Evolutionary conservation across 2,113 vertebrate species (phyloP).

Genomic region (Scolopax mira): DNA sequence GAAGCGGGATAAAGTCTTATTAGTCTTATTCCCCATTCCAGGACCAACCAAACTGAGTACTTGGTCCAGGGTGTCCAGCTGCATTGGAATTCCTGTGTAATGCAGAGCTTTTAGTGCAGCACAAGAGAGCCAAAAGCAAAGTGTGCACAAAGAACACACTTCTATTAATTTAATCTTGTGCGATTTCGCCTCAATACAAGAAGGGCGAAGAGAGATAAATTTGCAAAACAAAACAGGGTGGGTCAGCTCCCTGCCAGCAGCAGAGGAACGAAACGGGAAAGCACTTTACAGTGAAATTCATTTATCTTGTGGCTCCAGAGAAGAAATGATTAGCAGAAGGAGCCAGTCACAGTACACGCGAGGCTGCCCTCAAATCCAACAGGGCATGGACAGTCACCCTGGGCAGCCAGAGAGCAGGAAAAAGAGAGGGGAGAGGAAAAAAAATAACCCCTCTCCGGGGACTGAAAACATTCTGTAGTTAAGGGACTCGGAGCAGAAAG

Average conservation of each 20-base stretch:
- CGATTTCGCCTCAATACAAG: neutral
- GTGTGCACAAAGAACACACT: neutral
- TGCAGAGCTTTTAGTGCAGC: neutral
- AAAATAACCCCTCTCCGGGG: neutral
- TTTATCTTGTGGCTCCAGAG: slow-evolving; percentile 36
- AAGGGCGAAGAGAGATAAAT: neutral
- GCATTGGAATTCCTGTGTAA: neutral
- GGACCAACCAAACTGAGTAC: neutral
- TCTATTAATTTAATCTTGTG: neutral
- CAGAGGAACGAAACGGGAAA: neutral
- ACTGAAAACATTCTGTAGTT: neutral
- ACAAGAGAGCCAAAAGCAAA: neutral
- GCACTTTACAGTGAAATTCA: slow-evolving; percentile 31
- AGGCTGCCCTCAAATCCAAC: slow-evolving; percentile 34
- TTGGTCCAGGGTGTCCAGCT: neutral
- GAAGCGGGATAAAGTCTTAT: neutral
- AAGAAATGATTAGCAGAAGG: slow-evolving; percentile 55
- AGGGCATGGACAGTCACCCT: no score
- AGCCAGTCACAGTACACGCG: neutral
- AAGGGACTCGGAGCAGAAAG: neutral
- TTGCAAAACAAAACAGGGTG: slow-evolving; percentile 10
- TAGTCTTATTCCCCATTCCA: neutral
- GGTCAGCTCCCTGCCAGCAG: slow-evolving; percentile 7
- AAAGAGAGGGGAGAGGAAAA: neutral
- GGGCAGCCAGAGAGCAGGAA: neutral